phyloP scores from a whole-genome alignment of 2,888 invertebrate species.

The Dryocosmus kuriphilus region DNA sequence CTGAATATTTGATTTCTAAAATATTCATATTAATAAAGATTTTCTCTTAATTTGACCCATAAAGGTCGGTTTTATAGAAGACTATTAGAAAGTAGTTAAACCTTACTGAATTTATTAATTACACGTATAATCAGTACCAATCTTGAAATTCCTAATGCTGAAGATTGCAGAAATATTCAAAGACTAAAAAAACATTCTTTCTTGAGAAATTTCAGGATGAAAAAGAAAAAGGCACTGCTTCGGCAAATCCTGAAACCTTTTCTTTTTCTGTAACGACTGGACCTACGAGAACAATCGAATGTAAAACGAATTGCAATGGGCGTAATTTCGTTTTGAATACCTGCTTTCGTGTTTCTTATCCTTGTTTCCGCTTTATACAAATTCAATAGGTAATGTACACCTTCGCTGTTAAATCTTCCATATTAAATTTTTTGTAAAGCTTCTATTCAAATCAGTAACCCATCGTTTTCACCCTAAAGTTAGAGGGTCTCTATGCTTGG shows the following conservation, averaged over 20 bases:
- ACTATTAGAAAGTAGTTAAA: too few species aligned
- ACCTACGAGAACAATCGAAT: background rate
- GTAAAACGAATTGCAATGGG: background rate
- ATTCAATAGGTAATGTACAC: background rate
- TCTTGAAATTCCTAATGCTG: background rate
- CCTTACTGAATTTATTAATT: too few species aligned
- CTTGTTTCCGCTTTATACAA: background rate
- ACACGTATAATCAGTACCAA: background rate
- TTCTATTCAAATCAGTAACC: too few species aligned
- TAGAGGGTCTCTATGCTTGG: background rate
- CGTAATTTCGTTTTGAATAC: background rate
- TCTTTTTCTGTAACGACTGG: background rate
- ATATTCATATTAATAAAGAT: too few species aligned
- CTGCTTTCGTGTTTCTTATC: background rate
- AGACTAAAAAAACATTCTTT: background rate
- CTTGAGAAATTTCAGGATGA: background rate
- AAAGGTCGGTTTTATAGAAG: too few species aligned
- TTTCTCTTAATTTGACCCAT: too few species aligned
- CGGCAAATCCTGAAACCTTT: background rate
- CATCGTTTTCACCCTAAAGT: too few species aligned
- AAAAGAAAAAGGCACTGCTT: background rate
- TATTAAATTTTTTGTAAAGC: background rate
- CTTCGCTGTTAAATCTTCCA: too few species aligned
- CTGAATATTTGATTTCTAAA: too few species aligned
- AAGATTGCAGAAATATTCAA: background rate